Evolutionary conservation across 1,140 invertebrate genomes (phyloP), one percentile per base, ranked within the genome.

Genomic region (Coenobita brevimanus): DNA sequence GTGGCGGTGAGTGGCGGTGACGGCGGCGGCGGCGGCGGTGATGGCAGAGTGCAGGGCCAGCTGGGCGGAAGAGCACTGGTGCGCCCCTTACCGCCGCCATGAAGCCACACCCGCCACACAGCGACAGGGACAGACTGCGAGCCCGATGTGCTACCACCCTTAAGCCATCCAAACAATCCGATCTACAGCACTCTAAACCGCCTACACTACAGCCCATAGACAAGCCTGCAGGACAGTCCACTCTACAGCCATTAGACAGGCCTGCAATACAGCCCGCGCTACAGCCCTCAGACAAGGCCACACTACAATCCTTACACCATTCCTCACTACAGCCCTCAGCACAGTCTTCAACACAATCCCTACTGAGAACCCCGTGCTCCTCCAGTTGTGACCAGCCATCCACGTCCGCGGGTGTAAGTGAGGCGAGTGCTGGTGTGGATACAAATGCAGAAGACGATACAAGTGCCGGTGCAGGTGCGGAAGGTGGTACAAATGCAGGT

Each of bases 11-110:
- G 86, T 88, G 86, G 86, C 50, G 27, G 46, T 54, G 15, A 27
- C 50, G 36, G 30, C 1, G 21, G 79, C 36, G 41, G 82, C 75
- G 57, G 80, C 79, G n/a, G n/a, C n/a, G n/a, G n/a, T 79, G 64
- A 38, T 82, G 86, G 81, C 86, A 64, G 86, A 75, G 36, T 60
- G 86, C 75, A 15, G 86, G 57, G 64, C 33, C 62, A 80, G 86
- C 80, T 82, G 79, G 50, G 27, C n/a, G 24, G 36, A 69, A 33
- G 67, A 46, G 27, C 67, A 57, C 4, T 71, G 30, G 60, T 38
- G 24, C 54, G 43, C 30, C 24, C 24, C 41, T 13, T n/a, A n/a
- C 43, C 33, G 85, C 46, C 76, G 54, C 62, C 85, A 87, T 87
- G 85, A 87, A 87, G 76, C 85, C 85, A 24, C 76, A 87, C 43